A percentile compares a stretch with the other conserved stretches of the same genome.
These are phyloP conservation scores for Cinara cedri DNA, from an alignment of 2,888 invertebrate species.

Conservation along the genomic window DNA sequence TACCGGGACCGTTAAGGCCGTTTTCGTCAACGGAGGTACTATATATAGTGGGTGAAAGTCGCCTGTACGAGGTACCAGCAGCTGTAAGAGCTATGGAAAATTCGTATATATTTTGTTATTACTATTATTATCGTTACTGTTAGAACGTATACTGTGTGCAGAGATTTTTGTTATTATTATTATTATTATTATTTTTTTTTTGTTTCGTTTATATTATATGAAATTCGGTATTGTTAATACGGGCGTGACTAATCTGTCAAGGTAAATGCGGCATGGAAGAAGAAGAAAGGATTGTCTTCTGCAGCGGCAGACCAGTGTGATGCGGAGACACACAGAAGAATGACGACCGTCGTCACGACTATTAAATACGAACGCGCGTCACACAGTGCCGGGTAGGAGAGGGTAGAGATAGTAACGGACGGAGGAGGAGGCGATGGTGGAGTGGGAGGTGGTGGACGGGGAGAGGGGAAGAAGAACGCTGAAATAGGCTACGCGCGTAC, in stretches of 20 bases:
- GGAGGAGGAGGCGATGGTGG: neutral
- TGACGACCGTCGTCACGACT: conserved; percentile 15
- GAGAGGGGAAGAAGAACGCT: neutral
- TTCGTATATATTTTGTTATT: neutral
- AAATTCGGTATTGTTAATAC: conserved; percentile 51
- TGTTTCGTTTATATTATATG: conserved; percentile 40
- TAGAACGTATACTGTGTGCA: conserved; percentile 12
- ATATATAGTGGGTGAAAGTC: conserved; percentile 35
- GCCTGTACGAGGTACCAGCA: neutral
- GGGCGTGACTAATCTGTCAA: conserved; percentile 53
- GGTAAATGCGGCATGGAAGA: conserved; percentile 24
- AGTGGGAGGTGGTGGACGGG: neutral
- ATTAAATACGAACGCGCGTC: neutral
- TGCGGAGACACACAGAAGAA: conserved; percentile 24
- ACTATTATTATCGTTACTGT: neutral
- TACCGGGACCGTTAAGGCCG: too few species aligned
- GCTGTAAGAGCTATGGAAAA: neutral
- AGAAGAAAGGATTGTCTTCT: conserved; percentile 38
- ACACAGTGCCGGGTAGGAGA: neutral
- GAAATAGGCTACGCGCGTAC: conserved; percentile 1
- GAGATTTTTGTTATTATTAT: too few species aligned
- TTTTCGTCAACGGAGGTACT: neutral
- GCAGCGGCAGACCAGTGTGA: neutral
- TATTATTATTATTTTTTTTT: too few species aligned
- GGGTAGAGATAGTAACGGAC: too few species aligned